Conservation (phyloP, 2,113 vertebrate genomes). For the Grammomys dolichurus region DNA sequence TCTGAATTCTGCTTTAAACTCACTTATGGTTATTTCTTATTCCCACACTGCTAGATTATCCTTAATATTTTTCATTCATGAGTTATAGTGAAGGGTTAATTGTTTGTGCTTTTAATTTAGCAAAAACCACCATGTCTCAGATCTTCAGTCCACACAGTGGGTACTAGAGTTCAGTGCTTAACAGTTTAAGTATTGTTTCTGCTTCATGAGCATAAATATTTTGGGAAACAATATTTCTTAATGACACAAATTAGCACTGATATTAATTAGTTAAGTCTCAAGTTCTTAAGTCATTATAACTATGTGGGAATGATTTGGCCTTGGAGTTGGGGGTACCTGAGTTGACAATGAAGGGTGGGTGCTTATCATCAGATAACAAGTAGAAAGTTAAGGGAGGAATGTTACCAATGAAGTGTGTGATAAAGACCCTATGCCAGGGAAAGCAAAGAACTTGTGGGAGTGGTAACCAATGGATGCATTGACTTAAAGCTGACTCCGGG, state of each 20-base stretch:
- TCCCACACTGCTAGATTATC: neutral
- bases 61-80: neutral
- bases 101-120: neutral
- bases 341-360: neutral
- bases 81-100: neutral
- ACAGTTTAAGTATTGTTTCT: neutral
- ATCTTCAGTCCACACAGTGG: neutral
- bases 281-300: neutral
- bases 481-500: neutral
- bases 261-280: neutral
- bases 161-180: neutral
- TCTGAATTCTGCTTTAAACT: conserved; percentile 44
- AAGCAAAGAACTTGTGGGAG: neutral
- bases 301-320: no score
- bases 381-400: neutral
- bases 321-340: neutral
- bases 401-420: neutral
- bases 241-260: neutral
- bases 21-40: neutral
- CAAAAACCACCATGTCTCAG: neutral
- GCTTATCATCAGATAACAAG: neutral
- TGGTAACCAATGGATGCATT: neutral
- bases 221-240: neutral
- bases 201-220: neutral
- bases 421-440: neutral